These are phyloP conservation scores for Abramis brama DNA, from an alignment of 2,113 vertebrate genomes.

Conservation along the genomic window DNA sequence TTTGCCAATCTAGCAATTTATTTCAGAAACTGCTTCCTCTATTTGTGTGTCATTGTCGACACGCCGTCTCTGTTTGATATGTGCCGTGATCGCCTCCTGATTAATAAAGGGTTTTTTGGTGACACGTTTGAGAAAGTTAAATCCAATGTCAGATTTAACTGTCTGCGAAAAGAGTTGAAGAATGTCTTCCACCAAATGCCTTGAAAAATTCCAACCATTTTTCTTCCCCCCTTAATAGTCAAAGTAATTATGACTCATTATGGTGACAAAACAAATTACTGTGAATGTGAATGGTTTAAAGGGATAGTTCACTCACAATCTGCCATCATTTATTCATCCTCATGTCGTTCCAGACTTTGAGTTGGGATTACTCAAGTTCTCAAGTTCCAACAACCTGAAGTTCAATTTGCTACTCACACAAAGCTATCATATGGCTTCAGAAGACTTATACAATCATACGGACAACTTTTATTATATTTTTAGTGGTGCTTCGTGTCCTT, in stretches of 20 bases:
- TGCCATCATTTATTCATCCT: background rate
- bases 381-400: background rate
- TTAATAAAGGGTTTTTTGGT: background rate
- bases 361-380: background rate
- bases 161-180: background rate
- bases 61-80: background rate
- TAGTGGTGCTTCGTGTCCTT: background rate
- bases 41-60: background rate
- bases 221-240: constrained; percentile 11
- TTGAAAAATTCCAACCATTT: background rate
- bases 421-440: background rate
- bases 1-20: constrained; percentile 51
- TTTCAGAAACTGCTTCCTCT: background rate
- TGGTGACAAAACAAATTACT: constrained; percentile 22
- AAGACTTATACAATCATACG: background rate
- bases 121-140: constrained; percentile 2
- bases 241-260: constrained; percentile 42
- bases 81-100: background rate
- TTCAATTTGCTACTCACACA: background rate
- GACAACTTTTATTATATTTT: background rate
- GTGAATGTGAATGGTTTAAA: background rate
- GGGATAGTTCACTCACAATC: background rate
- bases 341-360: background rate
- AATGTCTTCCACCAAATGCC: background rate
- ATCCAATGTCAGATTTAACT: background rate